Evolutionary conservation across 2,113 vertebrate genomes (phyloP).

Genomic region (Trichomycterus rosablanca): DNA sequence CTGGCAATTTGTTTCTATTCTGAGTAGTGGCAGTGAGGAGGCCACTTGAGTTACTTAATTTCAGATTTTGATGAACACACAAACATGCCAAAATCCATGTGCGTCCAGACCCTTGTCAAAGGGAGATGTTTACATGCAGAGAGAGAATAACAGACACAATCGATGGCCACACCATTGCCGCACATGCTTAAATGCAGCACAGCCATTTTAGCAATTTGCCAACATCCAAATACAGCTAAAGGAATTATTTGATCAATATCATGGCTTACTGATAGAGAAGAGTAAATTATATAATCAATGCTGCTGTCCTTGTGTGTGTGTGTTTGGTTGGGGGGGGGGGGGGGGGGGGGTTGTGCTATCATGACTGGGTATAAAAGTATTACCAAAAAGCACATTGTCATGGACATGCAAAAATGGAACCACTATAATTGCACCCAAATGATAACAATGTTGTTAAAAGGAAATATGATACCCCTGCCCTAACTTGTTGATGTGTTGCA

Average conservation of each 20-base stretch:
- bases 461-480: too few relatives aligned
- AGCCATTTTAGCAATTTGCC: slow-evolving; percentile 69
- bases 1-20: slow-evolving; percentile 46
- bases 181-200: slow-evolving; percentile 62
- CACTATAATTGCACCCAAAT: too few relatives aligned
- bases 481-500: too few relatives aligned
- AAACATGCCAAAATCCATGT: slow-evolving; percentile 46
- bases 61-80: slow-evolving; percentile 54
- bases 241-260: slow-evolving; percentile 76
- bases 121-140: slow-evolving; percentile 65
- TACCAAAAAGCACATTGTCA: too few relatives aligned
- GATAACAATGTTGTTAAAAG: too few relatives aligned
- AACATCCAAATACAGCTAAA: slow-evolving; percentile 58
- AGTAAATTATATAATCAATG: slow-evolving; percentile 79
- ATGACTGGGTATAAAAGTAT: too few relatives aligned
- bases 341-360: slow-evolving; percentile 7
- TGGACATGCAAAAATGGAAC: too few relatives aligned
- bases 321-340: slow-evolving; percentile 11
- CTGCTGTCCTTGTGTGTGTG: slow-evolving; percentile 47
- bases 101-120: slow-evolving; percentile 51
- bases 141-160: slow-evolving; percentile 54
- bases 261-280: slow-evolving; percentile 66
- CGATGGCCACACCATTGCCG: slow-evolving; percentile 69
- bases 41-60: slow-evolving; percentile 54
- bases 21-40: slow-evolving; percentile 37